These are phyloP conservation scores for Chrysogorgia sp. DNA, from an alignment of 92 coral and sea anemone species.

Conservation along the genomic window DNA sequence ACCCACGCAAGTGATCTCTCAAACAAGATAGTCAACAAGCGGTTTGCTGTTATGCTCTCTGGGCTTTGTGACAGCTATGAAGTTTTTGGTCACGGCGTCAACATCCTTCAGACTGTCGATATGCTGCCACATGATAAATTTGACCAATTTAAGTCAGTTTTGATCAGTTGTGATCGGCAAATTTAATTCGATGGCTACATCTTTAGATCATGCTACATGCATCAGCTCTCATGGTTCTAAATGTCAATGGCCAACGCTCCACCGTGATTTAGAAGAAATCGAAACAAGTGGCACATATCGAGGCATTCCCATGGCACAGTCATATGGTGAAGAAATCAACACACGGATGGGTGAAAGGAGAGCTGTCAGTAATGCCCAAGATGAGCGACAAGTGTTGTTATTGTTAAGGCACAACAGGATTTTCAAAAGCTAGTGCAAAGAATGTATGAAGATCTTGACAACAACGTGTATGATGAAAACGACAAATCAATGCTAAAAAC, in stretches of 20 bases:
- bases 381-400: constrained; percentile 2
- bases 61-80: constrained; percentile 17
- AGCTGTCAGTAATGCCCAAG: constrained; percentile 10
- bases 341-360: constrained; percentile 7
- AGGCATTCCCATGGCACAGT: constrained; percentile 25
- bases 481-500: constrained; percentile 2
- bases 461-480: constrained; percentile 12
- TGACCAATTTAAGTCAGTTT: constrained; percentile 6
- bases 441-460: constrained; percentile 1
- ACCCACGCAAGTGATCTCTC: constrained; percentile 14
- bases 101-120: constrained; percentile 18
- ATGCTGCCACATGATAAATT: constrained; percentile 25
- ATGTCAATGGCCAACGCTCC: no score
- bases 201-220: neutral
- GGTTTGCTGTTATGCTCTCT: constrained; percentile 18
- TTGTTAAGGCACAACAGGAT: constrained; percentile 16
- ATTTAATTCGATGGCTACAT: constrained; percentile 1
- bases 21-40: constrained; percentile 12
- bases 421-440: neutral
- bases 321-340: constrained; percentile 26
- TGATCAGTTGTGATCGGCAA: constrained; percentile 3
- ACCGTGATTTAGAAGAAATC: constrained; percentile 27
- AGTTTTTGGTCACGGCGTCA: constrained; percentile 10
- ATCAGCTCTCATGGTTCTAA: neutral
- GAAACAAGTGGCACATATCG: constrained; percentile 4